phyloP scores from a whole-genome alignment of 2,888 invertebrate species.

The Aphrophora alni region DNA sequence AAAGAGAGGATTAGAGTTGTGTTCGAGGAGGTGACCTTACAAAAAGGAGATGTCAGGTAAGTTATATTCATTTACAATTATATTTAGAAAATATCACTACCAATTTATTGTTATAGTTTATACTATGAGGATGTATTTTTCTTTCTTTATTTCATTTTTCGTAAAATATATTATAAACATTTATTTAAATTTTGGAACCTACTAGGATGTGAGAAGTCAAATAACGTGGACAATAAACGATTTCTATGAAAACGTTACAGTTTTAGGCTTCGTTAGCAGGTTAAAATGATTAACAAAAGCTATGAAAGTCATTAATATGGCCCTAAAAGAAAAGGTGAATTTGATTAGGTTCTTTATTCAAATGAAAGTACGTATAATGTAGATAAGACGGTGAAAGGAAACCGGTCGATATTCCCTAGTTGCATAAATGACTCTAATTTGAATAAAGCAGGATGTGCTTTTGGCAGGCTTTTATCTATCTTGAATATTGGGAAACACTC shows the following conservation, averaged over 20 bases:
- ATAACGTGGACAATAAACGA: too few species aligned
- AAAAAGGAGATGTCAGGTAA: constrained; percentile 80
- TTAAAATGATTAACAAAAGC: not conserved
- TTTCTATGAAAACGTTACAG: too few species aligned
- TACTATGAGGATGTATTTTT: too few species aligned
- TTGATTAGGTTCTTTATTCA: not conserved
- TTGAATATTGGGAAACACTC: not conserved
- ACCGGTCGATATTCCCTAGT: not conserved
- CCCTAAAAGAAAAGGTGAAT: not conserved
- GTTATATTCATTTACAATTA: too few species aligned
- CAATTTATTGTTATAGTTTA: too few species aligned
- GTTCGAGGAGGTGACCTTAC: constrained; percentile 80
- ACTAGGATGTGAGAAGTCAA: too few species aligned
- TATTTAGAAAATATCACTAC: too few species aligned
- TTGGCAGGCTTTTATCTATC: not conserved
- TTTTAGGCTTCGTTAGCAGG: too few species aligned
- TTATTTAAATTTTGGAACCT: too few species aligned
- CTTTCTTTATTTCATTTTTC: too few species aligned
- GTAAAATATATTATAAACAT: too few species aligned
- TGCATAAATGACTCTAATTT: not conserved
- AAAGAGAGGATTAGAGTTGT: constrained; percentile 79
- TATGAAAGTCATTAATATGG: not conserved
- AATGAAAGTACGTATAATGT: not conserved
- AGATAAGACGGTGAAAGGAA: not conserved
- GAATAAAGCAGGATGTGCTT: not conserved